Conservation (phyloP, 2,888 invertebrate genomes). For the Noctua janthe region DNA sequence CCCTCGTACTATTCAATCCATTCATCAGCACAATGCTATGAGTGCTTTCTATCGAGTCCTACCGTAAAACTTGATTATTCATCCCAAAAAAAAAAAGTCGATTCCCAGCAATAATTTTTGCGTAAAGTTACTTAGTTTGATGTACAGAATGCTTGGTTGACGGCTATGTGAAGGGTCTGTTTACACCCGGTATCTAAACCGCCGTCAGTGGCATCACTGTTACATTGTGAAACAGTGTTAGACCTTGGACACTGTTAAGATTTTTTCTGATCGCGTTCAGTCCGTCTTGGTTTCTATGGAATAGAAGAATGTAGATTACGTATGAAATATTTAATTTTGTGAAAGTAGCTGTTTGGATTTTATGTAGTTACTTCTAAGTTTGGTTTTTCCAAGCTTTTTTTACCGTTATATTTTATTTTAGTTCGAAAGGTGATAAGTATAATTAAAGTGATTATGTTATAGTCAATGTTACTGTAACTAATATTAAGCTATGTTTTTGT, state of each 20-base stretch:
- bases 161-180: no score
- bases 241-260: background rate
- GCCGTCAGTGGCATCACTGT: background rate
- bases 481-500: slow-evolving; percentile 56
- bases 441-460: slow-evolving; percentile 60
- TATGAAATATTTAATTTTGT: slow-evolving; percentile 12
- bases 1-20: no score
- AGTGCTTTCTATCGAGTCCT: no score
- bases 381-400: background rate
- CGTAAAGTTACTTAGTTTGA: no score
- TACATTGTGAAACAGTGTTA: background rate
- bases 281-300: slow-evolving; percentile 35
- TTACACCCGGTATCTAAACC: background rate
- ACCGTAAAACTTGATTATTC: no score
- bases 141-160: no score
- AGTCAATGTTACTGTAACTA: slow-evolving; percentile 59
- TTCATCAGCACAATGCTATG: no score
- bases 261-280: background rate
- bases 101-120: no score
- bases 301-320: slow-evolving; percentile 39
- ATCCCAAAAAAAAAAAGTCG: no score
- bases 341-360: background rate
- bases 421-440: slow-evolving; percentile 41
- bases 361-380: background rate
- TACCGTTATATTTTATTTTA: slow-evolving; percentile 20